A percentile compares a stretch with the other conserved stretches of the same genome.
phyloP scores from a whole-genome alignment of 2,888 invertebrate genomes.

The Phania funesta region DNA sequence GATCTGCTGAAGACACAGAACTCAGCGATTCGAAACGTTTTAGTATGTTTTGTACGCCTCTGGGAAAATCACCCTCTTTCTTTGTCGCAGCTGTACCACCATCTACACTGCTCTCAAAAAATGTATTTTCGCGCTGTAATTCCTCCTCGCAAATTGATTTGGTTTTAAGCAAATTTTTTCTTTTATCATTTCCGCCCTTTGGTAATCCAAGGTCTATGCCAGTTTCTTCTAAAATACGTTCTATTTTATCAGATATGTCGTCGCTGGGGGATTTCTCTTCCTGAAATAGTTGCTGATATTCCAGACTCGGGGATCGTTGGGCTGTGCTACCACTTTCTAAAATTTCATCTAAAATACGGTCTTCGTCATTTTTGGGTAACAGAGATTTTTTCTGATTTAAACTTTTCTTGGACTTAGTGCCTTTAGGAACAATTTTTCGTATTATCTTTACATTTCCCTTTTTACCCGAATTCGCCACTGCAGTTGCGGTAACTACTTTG shows the following conservation, averaged over 20 bases:
- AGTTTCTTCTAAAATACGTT: conserved; percentile 76
- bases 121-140: conserved; percentile 65
- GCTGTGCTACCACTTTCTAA: conserved; percentile 71
- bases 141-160: conserved; percentile 77
- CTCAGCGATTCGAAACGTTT: conserved; percentile 78
- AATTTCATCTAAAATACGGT: conserved; percentile 78
- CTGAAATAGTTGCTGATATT: conserved; percentile 78
- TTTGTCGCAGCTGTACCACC: conserved; percentile 30
- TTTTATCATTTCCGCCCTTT: conserved; percentile 67
- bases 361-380: conserved; percentile 73
- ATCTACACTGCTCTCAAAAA: not conserved
- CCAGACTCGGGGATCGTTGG: conserved; percentile 77
- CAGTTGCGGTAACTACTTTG: conserved; percentile 63
- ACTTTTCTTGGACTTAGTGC: conserved; percentile 73
- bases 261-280: conserved; percentile 79
- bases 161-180: conserved; percentile 74
- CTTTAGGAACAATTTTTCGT: conserved; percentile 76
- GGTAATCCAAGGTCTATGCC: conserved; percentile 75
- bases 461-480: conserved; percentile 69
- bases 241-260: conserved; percentile 79
- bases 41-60: conserved; percentile 76
- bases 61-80: conserved; percentile 69
- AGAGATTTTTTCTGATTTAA: conserved; percentile 35
- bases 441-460: conserved; percentile 76
- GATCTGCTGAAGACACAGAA: conserved; percentile 73